A percentile compares a stretch with the other conserved stretches of the same genome.
phyloP scores from a whole-genome alignment of 2,888 invertebrate genomes.

The Euproctis similis region DNA sequence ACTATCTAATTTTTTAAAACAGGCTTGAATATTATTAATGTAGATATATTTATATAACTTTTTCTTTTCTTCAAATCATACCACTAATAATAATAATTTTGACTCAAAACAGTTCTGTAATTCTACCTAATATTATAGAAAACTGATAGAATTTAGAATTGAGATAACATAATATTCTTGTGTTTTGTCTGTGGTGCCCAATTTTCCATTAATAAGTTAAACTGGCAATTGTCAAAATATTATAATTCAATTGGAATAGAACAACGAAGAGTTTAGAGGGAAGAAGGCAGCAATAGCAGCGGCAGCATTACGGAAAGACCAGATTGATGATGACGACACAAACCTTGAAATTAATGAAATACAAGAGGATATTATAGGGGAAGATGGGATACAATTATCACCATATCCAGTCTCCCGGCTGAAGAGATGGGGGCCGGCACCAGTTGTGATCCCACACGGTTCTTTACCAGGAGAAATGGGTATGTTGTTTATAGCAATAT shows the following conservation, averaged over 20 bases:
- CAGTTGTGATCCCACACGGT: slow-evolving; percentile 78
- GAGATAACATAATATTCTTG: too few relatives aligned
- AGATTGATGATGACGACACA: slow-evolving; percentile 47
- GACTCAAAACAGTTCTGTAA: too few relatives aligned
- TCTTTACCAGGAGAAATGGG: slow-evolving; percentile 94
- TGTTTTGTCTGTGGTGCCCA: too few relatives aligned
- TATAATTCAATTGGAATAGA: slow-evolving; percentile 8
- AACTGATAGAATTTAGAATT: too few relatives aligned
- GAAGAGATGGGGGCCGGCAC: slow-evolving; percentile 84
- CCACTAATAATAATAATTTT: too few relatives aligned
- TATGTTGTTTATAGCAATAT: slow-evolving; percentile 30
- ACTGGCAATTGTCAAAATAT: too few relatives aligned
- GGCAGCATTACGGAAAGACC: slow-evolving; percentile 46
- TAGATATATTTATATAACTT: too few relatives aligned
- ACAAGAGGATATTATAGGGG: slow-evolving; percentile 42
- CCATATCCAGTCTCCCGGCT: slow-evolving; percentile 61
- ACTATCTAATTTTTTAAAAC: too few relatives aligned
- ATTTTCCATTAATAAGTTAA: too few relatives aligned
- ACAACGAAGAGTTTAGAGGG: slow-evolving; percentile 45
- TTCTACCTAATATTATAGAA: too few relatives aligned
- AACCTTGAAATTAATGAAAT: slow-evolving; percentile 56
- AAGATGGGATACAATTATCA: slow-evolving; percentile 45
- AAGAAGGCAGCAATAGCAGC: slow-evolving; percentile 68
- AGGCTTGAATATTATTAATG: too few relatives aligned
- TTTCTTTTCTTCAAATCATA: too few relatives aligned